Conservation (phyloP, 2,113 vertebrate species). For the Boulengerochromis microlepis region DNA sequence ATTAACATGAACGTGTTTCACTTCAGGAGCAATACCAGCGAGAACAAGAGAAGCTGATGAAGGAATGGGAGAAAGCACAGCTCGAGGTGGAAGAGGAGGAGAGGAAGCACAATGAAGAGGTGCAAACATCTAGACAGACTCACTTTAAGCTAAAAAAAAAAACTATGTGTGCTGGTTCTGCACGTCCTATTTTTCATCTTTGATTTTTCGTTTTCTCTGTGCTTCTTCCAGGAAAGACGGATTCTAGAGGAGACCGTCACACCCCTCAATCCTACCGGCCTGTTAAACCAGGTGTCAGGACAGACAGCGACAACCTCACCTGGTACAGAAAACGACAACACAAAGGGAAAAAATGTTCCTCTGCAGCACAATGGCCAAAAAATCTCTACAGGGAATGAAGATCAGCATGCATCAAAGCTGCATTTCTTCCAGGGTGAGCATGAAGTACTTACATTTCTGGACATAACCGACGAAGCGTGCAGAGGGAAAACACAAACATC, state of each 20-base stretch:
- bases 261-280: constrained; percentile 65
- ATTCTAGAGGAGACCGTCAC: constrained; percentile 93
- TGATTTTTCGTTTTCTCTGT: not conserved
- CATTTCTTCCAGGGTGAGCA: constrained; percentile 70
- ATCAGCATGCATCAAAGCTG: constrained; percentile 64
- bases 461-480: not conserved
- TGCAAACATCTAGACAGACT: constrained; percentile 32
- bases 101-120: constrained; percentile 94
- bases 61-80: constrained; percentile 96
- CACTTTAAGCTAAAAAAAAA: not conserved
- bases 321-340: not conserved
- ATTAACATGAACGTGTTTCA: not conserved
- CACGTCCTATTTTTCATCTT: not conserved
- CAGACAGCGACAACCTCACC: not conserved
- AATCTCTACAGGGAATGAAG: constrained; percentile 17
- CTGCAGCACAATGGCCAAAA: constrained; percentile 45
- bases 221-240: constrained; percentile 77
- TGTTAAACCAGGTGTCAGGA: constrained; percentile 38
- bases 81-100: constrained; percentile 94
- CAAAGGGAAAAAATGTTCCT: not conserved
- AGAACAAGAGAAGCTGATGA: constrained; percentile 92
- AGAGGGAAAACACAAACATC: not conserved
- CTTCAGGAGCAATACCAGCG: constrained; percentile 87
- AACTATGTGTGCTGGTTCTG: not conserved
- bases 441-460: not conserved